A percentile compares a stretch with the other conserved stretches of the same genome.
Evolutionary conservation across 1,140 invertebrate species (phyloP).

Genomic region (Diploscapter pachys): DNA sequence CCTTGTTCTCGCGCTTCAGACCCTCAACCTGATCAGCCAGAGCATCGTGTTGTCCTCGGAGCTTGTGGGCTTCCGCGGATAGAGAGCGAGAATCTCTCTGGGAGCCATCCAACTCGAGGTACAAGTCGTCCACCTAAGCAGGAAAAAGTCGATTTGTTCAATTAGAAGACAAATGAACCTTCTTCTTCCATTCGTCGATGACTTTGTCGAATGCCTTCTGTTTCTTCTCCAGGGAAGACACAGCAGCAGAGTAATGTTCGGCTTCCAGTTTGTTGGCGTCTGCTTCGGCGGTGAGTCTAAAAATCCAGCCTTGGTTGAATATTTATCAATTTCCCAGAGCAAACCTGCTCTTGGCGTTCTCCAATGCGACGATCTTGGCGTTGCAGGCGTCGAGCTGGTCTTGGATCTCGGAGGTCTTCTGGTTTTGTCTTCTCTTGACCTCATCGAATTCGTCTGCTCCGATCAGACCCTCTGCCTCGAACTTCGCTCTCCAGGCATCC

Average conservation of each 20-base stretch:
- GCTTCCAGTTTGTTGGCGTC: conserved; percentile 86
- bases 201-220: conserved; percentile 98
- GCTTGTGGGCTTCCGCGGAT: conserved; percentile 96
- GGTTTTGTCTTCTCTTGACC: conserved; percentile 76
- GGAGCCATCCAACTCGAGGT: conserved; percentile 91
- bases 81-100: conserved; percentile 99
- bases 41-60: conserved; percentile 95
- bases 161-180: conserved; percentile 66
- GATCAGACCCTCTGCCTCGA: conserved; percentile 91
- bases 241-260: conserved; percentile 46
- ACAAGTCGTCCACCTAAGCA: conserved; percentile 73
- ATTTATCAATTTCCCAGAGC: too few species aligned
- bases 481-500: conserved; percentile 90
- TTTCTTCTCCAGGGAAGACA: conserved; percentile 86
- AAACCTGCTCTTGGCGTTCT: conserved; percentile 83
- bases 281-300: conserved; percentile 85
- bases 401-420: conserved; percentile 94
- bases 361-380: conserved; percentile 88
- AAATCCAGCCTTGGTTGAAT: too few species aligned
- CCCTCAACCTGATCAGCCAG: conserved; percentile 76
- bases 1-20: conserved; percentile 53
- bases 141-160: background rate
- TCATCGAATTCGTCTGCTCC: conserved; percentile 88
- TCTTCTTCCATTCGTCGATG: conserved; percentile 98
- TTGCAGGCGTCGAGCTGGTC: conserved; percentile 96